phyloP scores from a whole-genome alignment of 2,797 vertebrate genomes.

The Chelon auratus region DNA sequence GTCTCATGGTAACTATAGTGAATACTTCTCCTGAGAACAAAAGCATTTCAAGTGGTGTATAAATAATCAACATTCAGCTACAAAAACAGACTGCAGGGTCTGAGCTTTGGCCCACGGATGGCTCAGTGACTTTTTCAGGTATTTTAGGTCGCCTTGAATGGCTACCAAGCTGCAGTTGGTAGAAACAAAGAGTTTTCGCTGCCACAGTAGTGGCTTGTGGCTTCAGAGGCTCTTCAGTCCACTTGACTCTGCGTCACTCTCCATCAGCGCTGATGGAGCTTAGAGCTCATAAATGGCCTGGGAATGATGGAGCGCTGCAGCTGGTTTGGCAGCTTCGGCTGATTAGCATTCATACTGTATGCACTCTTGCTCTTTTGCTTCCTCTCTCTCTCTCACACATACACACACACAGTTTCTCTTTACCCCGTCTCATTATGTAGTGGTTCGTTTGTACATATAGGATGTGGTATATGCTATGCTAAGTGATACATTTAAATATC shows the following conservation, averaged over 20 bases:
- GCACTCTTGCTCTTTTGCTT: conserved; percentile 13
- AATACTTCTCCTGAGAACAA: no score
- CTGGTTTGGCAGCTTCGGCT: conserved; percentile 57
- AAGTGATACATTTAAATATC: conserved; percentile 15
- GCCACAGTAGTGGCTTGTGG: conserved; percentile 23
- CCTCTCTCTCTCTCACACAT: conserved; percentile 5
- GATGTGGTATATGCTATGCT: conserved; percentile 17
- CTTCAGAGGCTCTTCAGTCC: conserved; percentile 51
- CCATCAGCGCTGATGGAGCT: conserved; percentile 44
- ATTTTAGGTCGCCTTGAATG: neutral
- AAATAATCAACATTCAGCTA: no score
- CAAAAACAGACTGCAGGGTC: no score
- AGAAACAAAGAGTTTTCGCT: conserved; percentile 19
- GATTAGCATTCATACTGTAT: conserved; percentile 66
- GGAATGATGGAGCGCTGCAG: conserved; percentile 65
- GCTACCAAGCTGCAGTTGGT: neutral
- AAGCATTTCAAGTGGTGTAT: no score
- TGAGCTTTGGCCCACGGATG: neutral
- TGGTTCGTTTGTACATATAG: conserved; percentile 4
- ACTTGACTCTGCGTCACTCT: conserved; percentile 51
- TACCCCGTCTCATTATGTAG: conserved; percentile 33
- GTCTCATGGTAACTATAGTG: no score
- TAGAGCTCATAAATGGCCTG: conserved; percentile 63
- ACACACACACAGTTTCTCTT: neutral
- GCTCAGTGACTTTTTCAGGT: no score